Conservation (phyloP, 2,113 vertebrate species). For the Psittacula cyanocephala region DNA sequence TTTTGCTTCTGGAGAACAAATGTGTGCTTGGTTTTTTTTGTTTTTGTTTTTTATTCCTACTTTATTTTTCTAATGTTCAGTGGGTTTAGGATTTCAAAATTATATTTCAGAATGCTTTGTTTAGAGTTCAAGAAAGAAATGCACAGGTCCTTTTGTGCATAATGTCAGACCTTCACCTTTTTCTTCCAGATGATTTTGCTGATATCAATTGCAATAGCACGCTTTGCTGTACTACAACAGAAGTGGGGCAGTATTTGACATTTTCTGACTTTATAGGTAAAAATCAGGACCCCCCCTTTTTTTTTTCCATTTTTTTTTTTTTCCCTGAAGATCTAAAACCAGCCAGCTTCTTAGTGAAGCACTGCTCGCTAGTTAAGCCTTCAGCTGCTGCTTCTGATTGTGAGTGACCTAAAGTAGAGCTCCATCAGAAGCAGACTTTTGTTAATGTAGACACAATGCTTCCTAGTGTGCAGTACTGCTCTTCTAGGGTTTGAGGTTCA, state of each 20-base stretch:
- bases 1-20: neutral
- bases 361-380: neutral
- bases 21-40: neutral
- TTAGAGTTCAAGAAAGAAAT: neutral
- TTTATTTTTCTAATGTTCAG: neutral
- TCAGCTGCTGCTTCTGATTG: rapidly evolving
- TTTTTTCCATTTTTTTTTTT: neutral
- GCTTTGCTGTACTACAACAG: neutral
- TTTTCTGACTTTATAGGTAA: neutral
- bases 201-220: neutral
- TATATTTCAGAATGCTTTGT: neutral
- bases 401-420: neutral
- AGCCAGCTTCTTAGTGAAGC: neutral
- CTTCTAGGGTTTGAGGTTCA: neutral
- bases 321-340: neutral
- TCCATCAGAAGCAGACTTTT: neutral
- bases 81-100: neutral
- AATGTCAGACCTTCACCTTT: neutral
- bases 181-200: neutral
- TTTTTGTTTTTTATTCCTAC: neutral
- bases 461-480: neutral
- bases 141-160: neutral
- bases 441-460: rapidly evolving
- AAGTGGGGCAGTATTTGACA: neutral
- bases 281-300: neutral